Evolutionary conservation across 2,113 vertebrate species (phyloP).

Genomic region (Passer domesticus): DNA sequence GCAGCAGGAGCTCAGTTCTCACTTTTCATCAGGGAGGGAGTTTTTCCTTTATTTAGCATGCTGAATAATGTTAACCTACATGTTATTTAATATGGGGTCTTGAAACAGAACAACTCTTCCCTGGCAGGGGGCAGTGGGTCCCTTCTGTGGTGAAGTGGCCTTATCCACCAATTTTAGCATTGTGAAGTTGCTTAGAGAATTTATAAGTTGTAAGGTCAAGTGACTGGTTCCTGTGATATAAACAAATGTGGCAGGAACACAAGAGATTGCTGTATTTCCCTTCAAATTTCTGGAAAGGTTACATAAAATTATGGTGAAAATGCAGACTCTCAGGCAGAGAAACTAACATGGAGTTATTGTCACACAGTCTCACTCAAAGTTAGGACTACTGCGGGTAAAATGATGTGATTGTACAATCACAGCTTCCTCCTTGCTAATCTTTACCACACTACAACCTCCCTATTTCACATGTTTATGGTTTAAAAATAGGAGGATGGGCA

Average conservation of each 20-base stretch:
- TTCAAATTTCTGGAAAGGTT: conserved; percentile 38
- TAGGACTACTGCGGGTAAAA: neutral
- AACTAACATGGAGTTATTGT: neutral
- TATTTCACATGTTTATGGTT: neutral
- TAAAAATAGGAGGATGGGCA: neutral
- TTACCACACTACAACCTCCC: neutral
- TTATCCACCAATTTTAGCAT: conserved; percentile 9
- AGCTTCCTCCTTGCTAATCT: neutral
- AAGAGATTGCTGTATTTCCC: conserved; percentile 11
- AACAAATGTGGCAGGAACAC: conserved; percentile 23
- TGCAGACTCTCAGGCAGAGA: neutral
- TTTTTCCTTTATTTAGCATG: neutral
- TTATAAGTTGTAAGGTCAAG: conserved; percentile 41
- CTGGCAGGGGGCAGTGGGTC: neutral
- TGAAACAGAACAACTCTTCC: neutral
- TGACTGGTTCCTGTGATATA: neutral
- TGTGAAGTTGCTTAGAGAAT: neutral
- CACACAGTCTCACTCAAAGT: neutral
- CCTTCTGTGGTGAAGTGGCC: neutral
- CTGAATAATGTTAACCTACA: neutral
- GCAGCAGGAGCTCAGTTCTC: neutral
- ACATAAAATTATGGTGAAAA: conserved; percentile 39
- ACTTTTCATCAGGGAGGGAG: neutral
- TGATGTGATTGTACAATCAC: neutral
- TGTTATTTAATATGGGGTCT: neutral